These are phyloP conservation scores for Hesperia comma DNA, from an alignment of 2,888 invertebrate species.

Conservation along the genomic window DNA sequence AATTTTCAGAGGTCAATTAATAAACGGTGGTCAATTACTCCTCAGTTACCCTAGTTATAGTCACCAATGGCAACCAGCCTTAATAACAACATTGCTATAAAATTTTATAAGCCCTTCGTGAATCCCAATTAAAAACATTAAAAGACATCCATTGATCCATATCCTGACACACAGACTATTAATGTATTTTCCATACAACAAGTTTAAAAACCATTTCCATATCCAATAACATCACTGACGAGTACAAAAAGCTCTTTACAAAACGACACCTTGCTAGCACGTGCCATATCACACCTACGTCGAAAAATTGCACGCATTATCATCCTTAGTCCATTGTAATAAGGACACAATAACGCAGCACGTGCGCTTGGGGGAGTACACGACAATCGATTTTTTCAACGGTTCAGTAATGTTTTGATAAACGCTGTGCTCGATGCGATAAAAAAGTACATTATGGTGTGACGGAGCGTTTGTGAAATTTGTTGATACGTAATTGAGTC, in stretches of 20 bases:
- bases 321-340: constrained; percentile 13
- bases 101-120: too few relatives aligned
- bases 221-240: not conserved
- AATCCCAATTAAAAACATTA: too few relatives aligned
- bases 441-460: constrained; percentile 12
- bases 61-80: too few relatives aligned
- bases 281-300: constrained; percentile 33
- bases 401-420: constrained; percentile 33
- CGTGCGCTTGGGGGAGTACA: constrained; percentile 47
- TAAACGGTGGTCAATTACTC: too few relatives aligned
- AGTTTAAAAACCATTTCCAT: not conserved
- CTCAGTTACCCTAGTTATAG: too few relatives aligned
- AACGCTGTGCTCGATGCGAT: constrained; percentile 3
- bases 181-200: not conserved
- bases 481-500: too few relatives aligned
- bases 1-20: too few relatives aligned
- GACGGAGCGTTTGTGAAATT: too few relatives aligned
- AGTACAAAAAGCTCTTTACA: constrained; percentile 9
- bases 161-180: too few relatives aligned
- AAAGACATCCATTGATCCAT: too few relatives aligned
- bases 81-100: too few relatives aligned
- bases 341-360: constrained; percentile 32
- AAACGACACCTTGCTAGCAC: constrained; percentile 19
- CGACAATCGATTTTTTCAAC: constrained; percentile 42
- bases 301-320: constrained; percentile 9